Conservation (phyloP, 2,113 vertebrate species). For the Forbesichthys agassizii region DNA sequence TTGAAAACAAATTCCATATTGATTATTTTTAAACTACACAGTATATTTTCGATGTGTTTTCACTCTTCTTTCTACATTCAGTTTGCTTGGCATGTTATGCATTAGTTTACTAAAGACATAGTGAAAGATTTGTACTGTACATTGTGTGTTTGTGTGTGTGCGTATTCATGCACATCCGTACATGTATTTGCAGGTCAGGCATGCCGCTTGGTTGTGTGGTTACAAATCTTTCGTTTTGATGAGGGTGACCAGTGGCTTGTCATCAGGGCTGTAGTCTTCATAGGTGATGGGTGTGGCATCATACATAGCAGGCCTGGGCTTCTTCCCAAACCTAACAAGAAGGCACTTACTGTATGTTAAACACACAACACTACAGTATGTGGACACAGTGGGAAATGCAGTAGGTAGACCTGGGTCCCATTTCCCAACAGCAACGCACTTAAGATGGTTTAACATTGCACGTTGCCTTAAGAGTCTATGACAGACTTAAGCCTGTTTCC, state of each 20-base stretch:
- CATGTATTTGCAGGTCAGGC: constrained; percentile 13
- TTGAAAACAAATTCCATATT: constrained; percentile 70
- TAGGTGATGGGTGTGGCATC: constrained; percentile 95
- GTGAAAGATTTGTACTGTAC: constrained; percentile 39
- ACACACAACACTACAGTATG: background rate
- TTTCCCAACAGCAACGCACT: too few species aligned
- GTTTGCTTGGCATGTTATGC: constrained; percentile 43
- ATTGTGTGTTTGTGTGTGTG: constrained; percentile 19
- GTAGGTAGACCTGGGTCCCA: too few species aligned
- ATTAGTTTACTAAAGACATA: constrained; percentile 57
- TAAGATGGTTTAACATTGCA: too few species aligned
- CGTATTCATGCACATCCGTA: background rate
- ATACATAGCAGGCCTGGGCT: constrained; percentile 94
- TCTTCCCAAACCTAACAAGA: constrained; percentile 93
- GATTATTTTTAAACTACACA: constrained; percentile 52
- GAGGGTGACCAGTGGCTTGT: constrained; percentile 97
- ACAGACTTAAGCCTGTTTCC: too few species aligned
- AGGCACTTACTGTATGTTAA: background rate
- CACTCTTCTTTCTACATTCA: constrained; percentile 54
- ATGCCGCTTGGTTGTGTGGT: constrained; percentile 49
- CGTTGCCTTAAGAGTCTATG: too few species aligned
- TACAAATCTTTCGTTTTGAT: constrained; percentile 99
- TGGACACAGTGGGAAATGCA: too few species aligned
- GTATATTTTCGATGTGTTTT: constrained; percentile 23
- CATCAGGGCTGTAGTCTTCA: constrained; percentile 96